Evolutionary conservation across 2,113 vertebrate species (phyloP).

Genomic region (Neodon shergylaensis): DNA sequence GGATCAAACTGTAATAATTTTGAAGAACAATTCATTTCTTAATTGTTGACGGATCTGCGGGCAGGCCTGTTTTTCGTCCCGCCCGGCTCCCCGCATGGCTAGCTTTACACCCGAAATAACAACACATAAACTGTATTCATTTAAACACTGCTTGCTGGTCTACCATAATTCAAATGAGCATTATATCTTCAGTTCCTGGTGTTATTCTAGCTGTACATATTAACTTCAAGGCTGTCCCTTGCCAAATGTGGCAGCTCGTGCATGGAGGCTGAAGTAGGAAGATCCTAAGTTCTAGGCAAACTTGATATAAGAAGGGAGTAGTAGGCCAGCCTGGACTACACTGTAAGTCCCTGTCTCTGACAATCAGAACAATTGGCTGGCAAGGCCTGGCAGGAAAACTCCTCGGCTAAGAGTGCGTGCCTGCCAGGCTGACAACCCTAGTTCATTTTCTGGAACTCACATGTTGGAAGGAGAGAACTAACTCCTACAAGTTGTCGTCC

Average conservation of each 20-base stretch:
- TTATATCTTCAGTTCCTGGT: slow-evolving; percentile 1
- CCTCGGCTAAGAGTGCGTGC: background rate
- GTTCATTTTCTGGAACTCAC: background rate
- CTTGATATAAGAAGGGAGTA: background rate
- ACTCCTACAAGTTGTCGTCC: background rate
- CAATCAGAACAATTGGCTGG: background rate
- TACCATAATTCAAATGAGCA: slow-evolving; percentile 14
- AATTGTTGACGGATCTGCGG: background rate
- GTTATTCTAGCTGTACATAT: background rate
- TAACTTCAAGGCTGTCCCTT: background rate
- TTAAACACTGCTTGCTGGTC: background rate
- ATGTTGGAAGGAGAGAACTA: background rate
- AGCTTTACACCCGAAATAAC: too few relatives aligned
- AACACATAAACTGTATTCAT: too few relatives aligned
- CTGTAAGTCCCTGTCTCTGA: background rate
- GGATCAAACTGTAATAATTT: slow-evolving; percentile 25
- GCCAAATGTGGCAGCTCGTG: too few relatives aligned
- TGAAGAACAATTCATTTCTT: slow-evolving; percentile 7
- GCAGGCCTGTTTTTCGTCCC: too few relatives aligned
- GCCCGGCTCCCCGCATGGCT: too few relatives aligned
- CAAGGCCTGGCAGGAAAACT: background rate
- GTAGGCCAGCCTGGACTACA: background rate
- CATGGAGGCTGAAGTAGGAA: background rate
- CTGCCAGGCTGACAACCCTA: background rate
- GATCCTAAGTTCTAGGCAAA: background rate